phyloP scores from a whole-genome alignment of 2,797 vertebrate species.

The Graptemys geographica region DNA sequence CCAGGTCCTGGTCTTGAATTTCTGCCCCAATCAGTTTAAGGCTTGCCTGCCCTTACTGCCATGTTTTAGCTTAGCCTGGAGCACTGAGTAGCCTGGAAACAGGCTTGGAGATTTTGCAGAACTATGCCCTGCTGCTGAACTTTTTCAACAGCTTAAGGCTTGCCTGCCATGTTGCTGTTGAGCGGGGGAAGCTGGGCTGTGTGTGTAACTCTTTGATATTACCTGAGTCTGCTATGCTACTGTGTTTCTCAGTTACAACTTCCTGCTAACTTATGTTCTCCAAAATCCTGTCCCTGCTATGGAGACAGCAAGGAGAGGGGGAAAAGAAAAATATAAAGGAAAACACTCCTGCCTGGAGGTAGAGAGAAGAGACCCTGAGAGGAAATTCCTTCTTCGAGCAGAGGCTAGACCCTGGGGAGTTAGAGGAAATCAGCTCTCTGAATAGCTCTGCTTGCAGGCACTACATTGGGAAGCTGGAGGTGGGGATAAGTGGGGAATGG shows the following conservation, averaged over 20 bases:
- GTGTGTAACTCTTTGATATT: not conserved
- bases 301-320: not conserved
- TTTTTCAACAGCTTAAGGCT: not conserved
- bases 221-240: not conserved
- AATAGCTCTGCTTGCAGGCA: not conserved
- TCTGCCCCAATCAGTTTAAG: not conserved
- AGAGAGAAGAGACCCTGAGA: not conserved
- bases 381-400: not conserved
- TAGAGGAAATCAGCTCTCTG: not conserved
- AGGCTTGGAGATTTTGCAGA: no score
- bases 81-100: no score
- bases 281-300: not conserved
- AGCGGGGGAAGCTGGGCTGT: not conserved
- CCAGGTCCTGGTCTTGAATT: not conserved
- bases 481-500: not conserved
- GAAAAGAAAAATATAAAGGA: not conserved
- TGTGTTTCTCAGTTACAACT: not conserved
- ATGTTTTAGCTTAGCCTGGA: no score
- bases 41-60: no score
- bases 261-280: not conserved
- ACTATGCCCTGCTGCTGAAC: no score
- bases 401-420: not conserved
- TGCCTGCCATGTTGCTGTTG: not conserved
- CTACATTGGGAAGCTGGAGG: not conserved
- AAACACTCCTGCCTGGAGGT: not conserved